These are phyloP conservation scores for Triplophysa yarkandensis DNA, from an alignment of 2,797 vertebrate species.

Conservation along the genomic window DNA sequence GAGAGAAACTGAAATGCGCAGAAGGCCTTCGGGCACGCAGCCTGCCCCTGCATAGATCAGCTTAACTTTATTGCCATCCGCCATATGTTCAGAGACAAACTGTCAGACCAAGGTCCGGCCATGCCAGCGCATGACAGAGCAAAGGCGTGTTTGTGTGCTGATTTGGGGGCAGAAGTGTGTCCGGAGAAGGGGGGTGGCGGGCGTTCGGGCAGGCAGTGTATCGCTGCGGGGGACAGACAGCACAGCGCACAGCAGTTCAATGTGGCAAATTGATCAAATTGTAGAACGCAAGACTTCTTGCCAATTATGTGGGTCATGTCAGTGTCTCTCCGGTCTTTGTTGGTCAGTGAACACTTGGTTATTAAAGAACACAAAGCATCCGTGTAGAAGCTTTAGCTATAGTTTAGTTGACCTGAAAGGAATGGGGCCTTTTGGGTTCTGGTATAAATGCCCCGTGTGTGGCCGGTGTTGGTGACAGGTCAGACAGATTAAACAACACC, in stretches of 20 bases:
- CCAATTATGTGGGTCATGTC: slow-evolving; percentile 83
- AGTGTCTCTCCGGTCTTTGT: slow-evolving; percentile 75
- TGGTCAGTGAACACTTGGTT: slow-evolving; percentile 61
- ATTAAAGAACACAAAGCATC: neutral
- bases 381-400: neutral
- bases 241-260: slow-evolving; percentile 67
- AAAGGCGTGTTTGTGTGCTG: slow-evolving; percentile 70
- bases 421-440: neutral
- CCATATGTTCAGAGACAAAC: slow-evolving; percentile 84
- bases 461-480: slow-evolving; percentile 68
- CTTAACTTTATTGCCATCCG: slow-evolving; percentile 78
- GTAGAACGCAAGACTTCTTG: slow-evolving; percentile 77
- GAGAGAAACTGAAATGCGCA: slow-evolving; percentile 64
- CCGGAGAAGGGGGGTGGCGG: slow-evolving; percentile 17
- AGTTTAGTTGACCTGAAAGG: neutral
- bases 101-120: slow-evolving; percentile 70
- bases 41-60: slow-evolving; percentile 74
- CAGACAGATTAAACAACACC: slow-evolving; percentile 69
- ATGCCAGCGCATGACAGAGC: slow-evolving; percentile 66
- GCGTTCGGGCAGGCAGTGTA: slow-evolving; percentile 51
- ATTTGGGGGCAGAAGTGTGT: slow-evolving; percentile 74
- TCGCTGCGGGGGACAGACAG: slow-evolving; percentile 81
- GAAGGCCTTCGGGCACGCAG: slow-evolving; percentile 69
- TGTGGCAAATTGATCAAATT: slow-evolving; percentile 83
- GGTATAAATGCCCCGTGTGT: slow-evolving; percentile 68